These are phyloP conservation scores for Gortyna flavago DNA, from an alignment of 2,888 invertebrate genomes.

Conservation along the genomic window DNA sequence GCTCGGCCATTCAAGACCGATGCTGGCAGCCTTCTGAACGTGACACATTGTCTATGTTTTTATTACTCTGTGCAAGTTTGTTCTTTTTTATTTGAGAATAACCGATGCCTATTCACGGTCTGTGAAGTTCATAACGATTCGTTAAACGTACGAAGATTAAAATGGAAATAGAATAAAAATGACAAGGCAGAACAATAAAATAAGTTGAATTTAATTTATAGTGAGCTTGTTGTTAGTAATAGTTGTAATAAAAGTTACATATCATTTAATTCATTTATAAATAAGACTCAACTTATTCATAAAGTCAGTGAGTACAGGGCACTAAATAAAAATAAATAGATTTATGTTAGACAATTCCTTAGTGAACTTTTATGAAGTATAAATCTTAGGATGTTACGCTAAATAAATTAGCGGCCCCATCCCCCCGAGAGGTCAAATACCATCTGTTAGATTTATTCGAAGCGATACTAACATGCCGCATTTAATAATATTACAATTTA, in stretches of 20 bases:
- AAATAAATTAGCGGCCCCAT: slow-evolving; percentile 74
- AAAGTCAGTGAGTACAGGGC: slow-evolving; percentile 11
- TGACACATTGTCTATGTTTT: slow-evolving; percentile 60
- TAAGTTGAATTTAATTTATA: slow-evolving; percentile 2
- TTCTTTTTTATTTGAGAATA: slow-evolving; percentile 40
- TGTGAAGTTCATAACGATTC: slow-evolving; percentile 40
- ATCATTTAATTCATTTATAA: neutral
- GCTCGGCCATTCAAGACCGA: slow-evolving; percentile 49
- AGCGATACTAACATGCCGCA: slow-evolving; percentile 66
- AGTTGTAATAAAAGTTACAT: neutral
- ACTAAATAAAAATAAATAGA: slow-evolving; percentile 40
- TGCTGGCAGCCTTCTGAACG: slow-evolving; percentile 55
- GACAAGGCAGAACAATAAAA: slow-evolving; percentile 6
- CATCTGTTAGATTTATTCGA: slow-evolving; percentile 78
- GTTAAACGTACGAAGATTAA: slow-evolving; percentile 26
- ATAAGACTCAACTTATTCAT: neutral
- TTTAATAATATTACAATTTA: slow-evolving; percentile 52
- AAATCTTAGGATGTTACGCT: slow-evolving; percentile 72
- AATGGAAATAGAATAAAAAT: slow-evolving; percentile 22
- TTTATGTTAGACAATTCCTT: slow-evolving; percentile 41
- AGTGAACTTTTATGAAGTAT: slow-evolving; percentile 59
- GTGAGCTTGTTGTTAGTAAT: slow-evolving; percentile 6
- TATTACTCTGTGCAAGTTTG: slow-evolving; percentile 46
- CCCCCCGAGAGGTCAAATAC: slow-evolving; percentile 73
- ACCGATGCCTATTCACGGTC: slow-evolving; percentile 28